These are phyloP conservation scores for Leptoclinus maculatus DNA, from an alignment of 2,797 vertebrate species.

Conservation along the genomic window DNA sequence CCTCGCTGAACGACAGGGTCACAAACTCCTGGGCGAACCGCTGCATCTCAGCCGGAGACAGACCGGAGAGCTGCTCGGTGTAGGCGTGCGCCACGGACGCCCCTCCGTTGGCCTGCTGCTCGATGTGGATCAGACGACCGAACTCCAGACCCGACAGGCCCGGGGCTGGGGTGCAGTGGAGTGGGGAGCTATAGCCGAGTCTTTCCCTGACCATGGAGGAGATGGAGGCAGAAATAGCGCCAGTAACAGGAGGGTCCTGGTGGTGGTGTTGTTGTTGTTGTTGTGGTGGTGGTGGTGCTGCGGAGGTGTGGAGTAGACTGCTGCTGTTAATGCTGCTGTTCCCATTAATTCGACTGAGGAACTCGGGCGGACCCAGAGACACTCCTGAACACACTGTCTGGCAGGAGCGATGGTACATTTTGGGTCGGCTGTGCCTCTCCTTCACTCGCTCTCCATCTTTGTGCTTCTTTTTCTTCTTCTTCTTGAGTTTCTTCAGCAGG, in stretches of 20 bases:
- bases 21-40: constrained; percentile 95
- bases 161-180: constrained; percentile 67
- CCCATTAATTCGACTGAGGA: constrained; percentile 75
- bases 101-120: constrained; percentile 98
- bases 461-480: constrained; percentile 99
- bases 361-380: constrained; percentile 73
- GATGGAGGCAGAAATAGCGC: constrained; percentile 52
- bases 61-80: constrained; percentile 90
- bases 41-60: constrained; percentile 92
- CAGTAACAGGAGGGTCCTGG: constrained; percentile 50
- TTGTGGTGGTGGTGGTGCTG: constrained; percentile 10
- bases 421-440: constrained; percentile 89
- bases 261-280: neutral
- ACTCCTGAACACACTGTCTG: constrained; percentile 95
- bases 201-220: constrained; percentile 68
- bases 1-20: constrained; percentile 93
- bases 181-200: constrained; percentile 71
- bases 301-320: constrained; percentile 75
- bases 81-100: constrained; percentile 96
- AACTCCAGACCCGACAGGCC: constrained; percentile 92
- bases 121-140: constrained; percentile 92
- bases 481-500: constrained; percentile 97
- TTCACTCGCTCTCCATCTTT: constrained; percentile 97
- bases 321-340: constrained; percentile 64
- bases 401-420: constrained; percentile 97